Evolutionary conservation across 1,140 invertebrate species (phyloP), one percentile per base, ranked within the genome.

Genomic region (Pseudobourletiella spinata): DNA sequence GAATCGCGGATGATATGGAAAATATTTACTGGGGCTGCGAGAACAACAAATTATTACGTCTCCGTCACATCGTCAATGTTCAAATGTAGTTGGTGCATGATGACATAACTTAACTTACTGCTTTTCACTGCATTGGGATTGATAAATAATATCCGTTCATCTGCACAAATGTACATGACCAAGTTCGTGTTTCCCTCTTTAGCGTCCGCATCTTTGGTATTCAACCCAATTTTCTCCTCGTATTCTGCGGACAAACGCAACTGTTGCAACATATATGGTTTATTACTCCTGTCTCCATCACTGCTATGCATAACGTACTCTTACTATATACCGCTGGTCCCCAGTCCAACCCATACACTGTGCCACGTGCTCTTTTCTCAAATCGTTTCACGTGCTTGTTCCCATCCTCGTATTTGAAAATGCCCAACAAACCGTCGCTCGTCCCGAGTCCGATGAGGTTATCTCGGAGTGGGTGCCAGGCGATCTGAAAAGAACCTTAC

Each of bases 331-430:
- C 24, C 29, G 42, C 29, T 14, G 67, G 67, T 28, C 67, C 67
- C 57, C 57, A 69, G 44, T 64, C 61, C 14, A 69, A 44, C 22
- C 63, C 43, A 48, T 69, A 69, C 50, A 69, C 57, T 3, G 58
- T 61, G 26, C 67, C 67, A 43, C 29, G 52, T 3, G 63, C 55
- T 20, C 61, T 54, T 25, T 50, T 44, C 6, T 64, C 56, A 32
- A 66, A 69, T 18, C 32, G 18, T 18, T 57, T 50, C 3, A 43
- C 32, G 26, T 18, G 43, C 46, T 48, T 56, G 29, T 51, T 64
- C 1, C 63, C 56, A 16, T 57, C 64, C 30, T 54, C 42, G 28
- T 35, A 56, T n/a, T 69, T 62, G 25, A 55, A 69, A 3, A 63
- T 20, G 14, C 61, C 67, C n/a, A 69, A 18, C 29, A 66, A 54